These are phyloP conservation scores for Tipula helvola DNA, from an alignment of 2,888 invertebrate species.

Conservation along the genomic window DNA sequence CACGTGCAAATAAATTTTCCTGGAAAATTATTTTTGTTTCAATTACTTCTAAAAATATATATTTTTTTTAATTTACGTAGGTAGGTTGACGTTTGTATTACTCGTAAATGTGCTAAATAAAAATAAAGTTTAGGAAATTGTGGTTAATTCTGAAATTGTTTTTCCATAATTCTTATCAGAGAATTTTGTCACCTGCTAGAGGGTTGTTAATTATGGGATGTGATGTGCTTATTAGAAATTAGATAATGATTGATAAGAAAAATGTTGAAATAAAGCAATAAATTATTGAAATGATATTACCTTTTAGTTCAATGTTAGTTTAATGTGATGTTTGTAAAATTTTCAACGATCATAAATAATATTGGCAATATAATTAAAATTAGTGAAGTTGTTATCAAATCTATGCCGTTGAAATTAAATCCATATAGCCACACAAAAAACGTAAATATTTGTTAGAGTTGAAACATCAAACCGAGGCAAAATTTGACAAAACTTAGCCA, in stretches of 20 bases:
- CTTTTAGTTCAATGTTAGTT: no score
- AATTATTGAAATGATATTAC: neutral
- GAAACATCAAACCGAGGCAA: no score
- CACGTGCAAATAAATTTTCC: neutral
- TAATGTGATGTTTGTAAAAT: neutral
- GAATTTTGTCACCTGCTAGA: neutral
- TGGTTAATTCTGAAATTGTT: neutral
- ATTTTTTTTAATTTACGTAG: neutral
- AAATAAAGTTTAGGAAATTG: neutral
- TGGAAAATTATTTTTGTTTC: neutral
- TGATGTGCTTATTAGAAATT: neutral
- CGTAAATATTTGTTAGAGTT: no score
- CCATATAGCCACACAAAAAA: no score
- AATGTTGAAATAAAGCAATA: neutral
- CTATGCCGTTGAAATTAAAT: no score
- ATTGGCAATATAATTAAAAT: neutral
- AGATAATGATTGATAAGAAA: neutral
- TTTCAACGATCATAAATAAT: neutral
- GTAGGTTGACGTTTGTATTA: neutral
- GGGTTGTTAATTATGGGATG: neutral
- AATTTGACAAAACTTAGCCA: no score
- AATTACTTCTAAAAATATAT: neutral
- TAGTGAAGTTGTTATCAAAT: no score
- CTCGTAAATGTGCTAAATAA: neutral
- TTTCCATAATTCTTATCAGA: neutral